These are phyloP conservation scores for Macropodus opercularis DNA, from an alignment of 2,797 vertebrate genomes.

Conservation along the genomic window DNA sequence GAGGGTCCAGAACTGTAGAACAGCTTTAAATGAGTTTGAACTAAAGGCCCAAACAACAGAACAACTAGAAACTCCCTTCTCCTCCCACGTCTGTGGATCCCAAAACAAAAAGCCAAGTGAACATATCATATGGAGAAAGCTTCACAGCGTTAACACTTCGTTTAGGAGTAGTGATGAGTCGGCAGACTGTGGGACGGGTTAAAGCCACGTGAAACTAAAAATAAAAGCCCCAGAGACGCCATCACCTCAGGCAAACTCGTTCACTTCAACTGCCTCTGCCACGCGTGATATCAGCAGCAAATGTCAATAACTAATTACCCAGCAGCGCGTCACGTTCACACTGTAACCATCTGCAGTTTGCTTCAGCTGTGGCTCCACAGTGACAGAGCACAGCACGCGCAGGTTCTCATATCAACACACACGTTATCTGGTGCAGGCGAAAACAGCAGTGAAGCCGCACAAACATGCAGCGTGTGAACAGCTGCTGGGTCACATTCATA, in stretches of 20 bases:
- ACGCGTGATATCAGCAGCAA: conserved; percentile 23
- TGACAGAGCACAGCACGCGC: neutral
- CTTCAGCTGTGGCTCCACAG: conserved; percentile 3
- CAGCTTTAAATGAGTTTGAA: too few relatives aligned
- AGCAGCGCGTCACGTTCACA: neutral
- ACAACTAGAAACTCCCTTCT: too few relatives aligned
- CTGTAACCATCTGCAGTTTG: conserved; percentile 4
- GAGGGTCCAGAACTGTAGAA: too few relatives aligned
- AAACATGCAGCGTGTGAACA: neutral
- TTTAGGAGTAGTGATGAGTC: conserved; percentile 1
- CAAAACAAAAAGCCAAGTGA: too few relatives aligned
- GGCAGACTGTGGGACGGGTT: neutral
- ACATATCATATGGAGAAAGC: too few relatives aligned
- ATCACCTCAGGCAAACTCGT: conserved; percentile 20
- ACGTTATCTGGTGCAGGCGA: neutral
- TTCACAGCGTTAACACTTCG: conserved; percentile 1
- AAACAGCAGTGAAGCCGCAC: neutral
- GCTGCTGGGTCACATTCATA: neutral
- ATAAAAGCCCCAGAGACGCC: conserved; percentile 28
- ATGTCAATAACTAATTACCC: conserved; percentile 57
- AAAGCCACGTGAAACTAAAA: conserved; percentile 37
- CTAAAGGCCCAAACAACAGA: too few relatives aligned
- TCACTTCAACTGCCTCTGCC: neutral
- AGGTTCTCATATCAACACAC: neutral
- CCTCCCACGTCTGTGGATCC: too few relatives aligned